These are phyloP conservation scores for Zhengitettix transpicula DNA, from an alignment of 2,888 invertebrate genomes.

Conservation along the genomic window DNA sequence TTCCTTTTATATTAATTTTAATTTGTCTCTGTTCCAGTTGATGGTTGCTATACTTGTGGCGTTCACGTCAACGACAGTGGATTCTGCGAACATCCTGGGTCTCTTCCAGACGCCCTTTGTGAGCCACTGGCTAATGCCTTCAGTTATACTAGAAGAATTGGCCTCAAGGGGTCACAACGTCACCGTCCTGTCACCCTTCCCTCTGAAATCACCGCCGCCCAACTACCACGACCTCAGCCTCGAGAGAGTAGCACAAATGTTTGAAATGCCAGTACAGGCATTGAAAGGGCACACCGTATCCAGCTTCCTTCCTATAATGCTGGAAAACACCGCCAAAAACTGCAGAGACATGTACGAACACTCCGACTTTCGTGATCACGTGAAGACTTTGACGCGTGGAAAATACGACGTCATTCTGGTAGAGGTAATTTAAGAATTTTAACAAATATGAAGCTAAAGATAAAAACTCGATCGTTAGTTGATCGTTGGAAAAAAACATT, in stretches of 20 bases:
- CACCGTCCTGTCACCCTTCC: not conserved
- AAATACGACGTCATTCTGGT: not conserved
- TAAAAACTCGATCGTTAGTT: too few species aligned
- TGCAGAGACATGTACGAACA: not conserved
- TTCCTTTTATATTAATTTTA: too few species aligned
- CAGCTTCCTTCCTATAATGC: not conserved
- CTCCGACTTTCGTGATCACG: not conserved
- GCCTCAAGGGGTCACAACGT: not conserved
- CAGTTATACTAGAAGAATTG: not conserved
- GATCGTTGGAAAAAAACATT: too few species aligned
- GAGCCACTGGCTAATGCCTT: not conserved
- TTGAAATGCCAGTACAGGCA: not conserved
- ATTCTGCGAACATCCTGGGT: not conserved
- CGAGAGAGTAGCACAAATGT: not conserved
- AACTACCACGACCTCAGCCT: not conserved
- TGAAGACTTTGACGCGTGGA: not conserved
- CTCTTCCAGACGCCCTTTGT: not conserved
- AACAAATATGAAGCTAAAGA: too few species aligned
- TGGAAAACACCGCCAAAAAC: not conserved
- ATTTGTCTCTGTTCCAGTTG: too few species aligned
- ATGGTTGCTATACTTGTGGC: too few species aligned
- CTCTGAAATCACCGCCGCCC: not conserved
- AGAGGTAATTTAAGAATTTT: not conserved
- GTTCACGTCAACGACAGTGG: too few species aligned
- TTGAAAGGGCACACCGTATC: not conserved